Conservation (phyloP, 30 jellyfish, hydroid and myxozoan genomes). For the Pelagia noctiluca region DNA sequence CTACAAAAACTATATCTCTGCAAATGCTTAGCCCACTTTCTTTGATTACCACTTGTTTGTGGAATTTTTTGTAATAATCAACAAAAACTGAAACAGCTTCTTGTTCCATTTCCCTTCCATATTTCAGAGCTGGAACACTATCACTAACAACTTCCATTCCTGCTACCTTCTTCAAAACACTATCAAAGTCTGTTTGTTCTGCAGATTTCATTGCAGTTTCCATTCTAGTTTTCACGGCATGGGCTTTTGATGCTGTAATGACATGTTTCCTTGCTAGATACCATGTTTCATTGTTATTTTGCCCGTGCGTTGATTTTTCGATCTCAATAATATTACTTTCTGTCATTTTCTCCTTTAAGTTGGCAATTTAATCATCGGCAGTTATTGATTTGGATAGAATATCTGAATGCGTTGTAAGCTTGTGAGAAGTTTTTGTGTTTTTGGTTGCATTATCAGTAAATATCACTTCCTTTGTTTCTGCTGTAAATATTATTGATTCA, state of each 20-base stretch:
- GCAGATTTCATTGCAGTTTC: no score
- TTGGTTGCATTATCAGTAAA: neutral
- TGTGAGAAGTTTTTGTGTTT: neutral
- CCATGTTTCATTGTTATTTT: constrained; percentile 19
- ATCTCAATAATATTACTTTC: no score
- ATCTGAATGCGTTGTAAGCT: constrained; percentile 7
- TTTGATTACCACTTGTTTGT: constrained; percentile 9
- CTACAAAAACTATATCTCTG: neutral
- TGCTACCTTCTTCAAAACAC: neutral
- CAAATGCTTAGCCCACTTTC: constrained; percentile 39
- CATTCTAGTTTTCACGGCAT: constrained; percentile 23
- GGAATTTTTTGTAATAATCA: neutral
- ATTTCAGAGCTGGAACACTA: constrained; percentile 62
- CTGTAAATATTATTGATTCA: no score
- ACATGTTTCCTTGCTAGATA: constrained; percentile 4
- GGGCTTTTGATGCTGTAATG: no score
- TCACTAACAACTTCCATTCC: constrained; percentile 26
- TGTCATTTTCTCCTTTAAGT: neutral
- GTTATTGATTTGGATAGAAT: neutral
- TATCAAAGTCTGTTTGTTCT: neutral
- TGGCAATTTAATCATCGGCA: neutral
- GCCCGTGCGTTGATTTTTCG: constrained; percentile 28
- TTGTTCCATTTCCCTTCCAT: constrained; percentile 69
- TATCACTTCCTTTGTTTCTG: no score
- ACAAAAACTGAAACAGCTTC: constrained; percentile 9